Conservation (phyloP, 2,113 vertebrate species). For the Zosterops borbonicus region DNA sequence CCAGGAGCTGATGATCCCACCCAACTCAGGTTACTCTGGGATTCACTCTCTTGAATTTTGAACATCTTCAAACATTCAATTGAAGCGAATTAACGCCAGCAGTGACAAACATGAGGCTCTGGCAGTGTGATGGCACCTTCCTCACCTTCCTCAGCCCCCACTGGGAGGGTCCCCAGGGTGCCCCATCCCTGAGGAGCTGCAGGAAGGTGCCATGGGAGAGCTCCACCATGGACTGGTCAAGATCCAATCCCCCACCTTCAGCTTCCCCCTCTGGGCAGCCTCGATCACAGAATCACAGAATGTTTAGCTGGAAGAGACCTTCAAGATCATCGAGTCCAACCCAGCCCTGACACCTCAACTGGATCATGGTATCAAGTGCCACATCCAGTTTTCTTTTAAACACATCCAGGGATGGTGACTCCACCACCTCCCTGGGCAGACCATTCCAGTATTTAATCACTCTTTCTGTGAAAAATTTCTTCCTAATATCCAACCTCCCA, state of each 20-base stretch:
- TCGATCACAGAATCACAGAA: constrained; percentile 75
- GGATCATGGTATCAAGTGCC: too few relatives aligned
- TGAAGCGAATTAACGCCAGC: background rate
- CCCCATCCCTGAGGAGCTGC: constrained; percentile 91
- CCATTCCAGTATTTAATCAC: too few relatives aligned
- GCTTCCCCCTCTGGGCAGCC: constrained; percentile 86
- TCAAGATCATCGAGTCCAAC: too few relatives aligned
- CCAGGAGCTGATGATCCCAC: background rate
- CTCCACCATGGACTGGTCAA: constrained; percentile 43
- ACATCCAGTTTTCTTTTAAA: too few relatives aligned
- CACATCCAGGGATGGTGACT: too few relatives aligned
- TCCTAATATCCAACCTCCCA: constrained; percentile 67
- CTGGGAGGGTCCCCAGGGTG: constrained; percentile 84
- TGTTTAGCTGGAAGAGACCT: too few relatives aligned
- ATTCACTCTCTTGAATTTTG: background rate
- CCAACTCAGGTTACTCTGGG: background rate
- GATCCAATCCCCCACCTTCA: constrained; percentile 89
- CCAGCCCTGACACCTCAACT: too few relatives aligned
- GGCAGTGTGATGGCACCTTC: background rate
- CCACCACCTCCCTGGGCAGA: background rate
- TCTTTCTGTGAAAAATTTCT: too few relatives aligned
- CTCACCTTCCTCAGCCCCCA: constrained; percentile 82
- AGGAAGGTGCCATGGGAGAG: constrained; percentile 90
- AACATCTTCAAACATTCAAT: background rate
- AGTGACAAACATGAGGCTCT: background rate